Percentiles rank a stretch among this genome's conserved stretches.
Evolutionary conservation across 2,113 vertebrate species (phyloP).

Genomic region (Halcyon senegalensis): DNA sequence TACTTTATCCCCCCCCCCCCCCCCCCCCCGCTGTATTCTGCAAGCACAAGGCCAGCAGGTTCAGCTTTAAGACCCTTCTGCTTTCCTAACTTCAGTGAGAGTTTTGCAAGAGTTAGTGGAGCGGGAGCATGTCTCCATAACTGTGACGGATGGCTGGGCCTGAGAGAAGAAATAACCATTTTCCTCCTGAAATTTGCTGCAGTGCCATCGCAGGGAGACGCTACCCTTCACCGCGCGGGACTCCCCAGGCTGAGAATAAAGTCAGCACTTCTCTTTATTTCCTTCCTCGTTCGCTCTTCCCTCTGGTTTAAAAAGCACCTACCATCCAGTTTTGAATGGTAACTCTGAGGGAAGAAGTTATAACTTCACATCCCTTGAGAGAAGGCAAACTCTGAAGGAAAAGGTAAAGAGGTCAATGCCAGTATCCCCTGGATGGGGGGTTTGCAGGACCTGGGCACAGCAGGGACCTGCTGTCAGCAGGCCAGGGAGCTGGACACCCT

Average conservation of each 20-base stretch:
- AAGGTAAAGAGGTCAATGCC: not conserved
- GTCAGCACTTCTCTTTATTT: conserved; percentile 16
- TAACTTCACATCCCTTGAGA: not conserved
- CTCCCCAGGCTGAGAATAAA: conserved; percentile 30
- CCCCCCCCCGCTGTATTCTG: not conserved
- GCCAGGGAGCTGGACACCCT: not conserved
- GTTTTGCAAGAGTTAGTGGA: not conserved
- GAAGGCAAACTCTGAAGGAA: not conserved
- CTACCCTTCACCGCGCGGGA: not conserved
- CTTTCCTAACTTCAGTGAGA: not conserved
- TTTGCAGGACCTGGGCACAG: not conserved
- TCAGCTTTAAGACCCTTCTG: not conserved
- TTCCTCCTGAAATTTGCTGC: not conserved
- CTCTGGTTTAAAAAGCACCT: not conserved
- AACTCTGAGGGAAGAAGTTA: not conserved
- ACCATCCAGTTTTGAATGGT: not conserved
- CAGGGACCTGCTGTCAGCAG: not conserved
- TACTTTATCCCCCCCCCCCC: too few species aligned
- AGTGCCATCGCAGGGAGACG: not conserved
- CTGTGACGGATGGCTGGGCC: not conserved
- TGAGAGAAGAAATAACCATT: conserved; percentile 35
- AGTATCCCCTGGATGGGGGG: not conserved
- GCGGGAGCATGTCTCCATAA: not conserved
- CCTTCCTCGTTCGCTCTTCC: not conserved
- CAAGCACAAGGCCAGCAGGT: not conserved